Base-by-base conservation (phyloP, 2,888 invertebrate species). In the Mythimna impura region DNA sequence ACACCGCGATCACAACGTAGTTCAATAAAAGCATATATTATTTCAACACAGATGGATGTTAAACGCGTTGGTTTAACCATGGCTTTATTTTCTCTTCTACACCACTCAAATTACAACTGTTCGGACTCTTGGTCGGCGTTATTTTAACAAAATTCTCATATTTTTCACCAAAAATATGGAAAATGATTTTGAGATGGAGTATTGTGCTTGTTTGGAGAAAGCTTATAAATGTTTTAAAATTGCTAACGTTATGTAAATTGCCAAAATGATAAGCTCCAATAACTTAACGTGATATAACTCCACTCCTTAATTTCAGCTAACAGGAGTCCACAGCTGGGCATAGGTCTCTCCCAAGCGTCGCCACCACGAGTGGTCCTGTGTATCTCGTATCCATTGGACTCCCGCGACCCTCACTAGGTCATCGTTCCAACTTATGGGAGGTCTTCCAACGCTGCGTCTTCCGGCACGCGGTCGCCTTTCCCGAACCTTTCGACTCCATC, bases 51-150 rank as follows among this genome's bases (percentile, higher is more conserved):
- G 5, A 12, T n/a, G 12, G 5, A 22, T 14, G 12, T 12, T 54
- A 12, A 54, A 22, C 54, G 58, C 34, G 34, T 58, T 10, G 20
- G 20, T 34, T 58, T 34, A 20, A 0, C 34, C 34, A 1, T 25
- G 20, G 25, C 66, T 40, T 60, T 63, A 54, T 68, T 50, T 60
- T 55, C 20, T 36, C 17, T 65, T 10, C 22, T 12, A 52, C 8
- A n/a, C 22, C 60, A 71, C 84, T 82, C 55, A 25, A 81, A 81
- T 77, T 61, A 82, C 66, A 61, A 65, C 61, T 55, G 69, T 52
- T 36, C 58, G 40, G 50, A 36, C 54, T 54, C 54, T 58, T 65
- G 57, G 43, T 20, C 17, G n/a, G 54, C 10, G 61, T 54, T 64
- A 71, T 71, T 80, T 57, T 34, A 58, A 67, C 36, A 50, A 30